phyloP scores from a whole-genome alignment of 2,113 vertebrate species.

The Sterrhoptilus dennistouni region DNA sequence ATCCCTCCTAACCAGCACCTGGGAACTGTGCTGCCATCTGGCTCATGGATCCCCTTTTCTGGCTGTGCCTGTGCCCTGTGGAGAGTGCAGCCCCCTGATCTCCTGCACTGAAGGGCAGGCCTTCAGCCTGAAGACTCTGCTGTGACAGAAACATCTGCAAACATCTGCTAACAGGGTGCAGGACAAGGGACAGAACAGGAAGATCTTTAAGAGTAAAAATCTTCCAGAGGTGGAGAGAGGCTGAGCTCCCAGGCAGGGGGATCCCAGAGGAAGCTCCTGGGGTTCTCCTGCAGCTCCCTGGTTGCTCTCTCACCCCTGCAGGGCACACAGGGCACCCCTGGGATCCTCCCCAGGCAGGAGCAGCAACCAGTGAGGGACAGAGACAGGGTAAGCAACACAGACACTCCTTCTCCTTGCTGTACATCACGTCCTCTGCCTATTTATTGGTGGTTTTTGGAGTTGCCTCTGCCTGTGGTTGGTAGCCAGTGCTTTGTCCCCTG shows the following conservation, averaged over 20 bases:
- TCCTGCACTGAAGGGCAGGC: not conserved
- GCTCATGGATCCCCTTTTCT: not conserved
- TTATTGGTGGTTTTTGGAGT: rapidly evolving
- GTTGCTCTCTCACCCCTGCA: not conserved
- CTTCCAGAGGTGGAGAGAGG: not conserved
- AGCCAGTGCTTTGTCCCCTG: not conserved
- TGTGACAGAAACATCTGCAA: not conserved
- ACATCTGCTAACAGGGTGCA: not conserved
- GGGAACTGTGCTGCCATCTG: not conserved
- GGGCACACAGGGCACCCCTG: not conserved
- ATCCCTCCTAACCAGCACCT: not conserved
- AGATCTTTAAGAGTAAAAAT: not conserved
- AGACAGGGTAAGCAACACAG: rapidly evolving
- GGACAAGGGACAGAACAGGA: not conserved
- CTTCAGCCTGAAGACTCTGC: not conserved
- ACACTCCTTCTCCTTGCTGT: rapidly evolving
- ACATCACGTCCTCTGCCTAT: rapidly evolving
- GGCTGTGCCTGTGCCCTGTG: rapidly evolving
- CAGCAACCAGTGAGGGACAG: not conserved
- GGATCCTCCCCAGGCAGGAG: not conserved
- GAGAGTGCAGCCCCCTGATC: not conserved
- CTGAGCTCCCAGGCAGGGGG: not conserved
- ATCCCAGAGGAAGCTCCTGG: not conserved
- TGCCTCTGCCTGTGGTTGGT: rapidly evolving
- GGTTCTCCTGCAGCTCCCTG: not conserved